Percentiles rank a stretch among this genome's conserved stretches.
These are phyloP conservation scores for Semotilus atromaculatus DNA, from an alignment of 2,797 vertebrate genomes.

Conservation along the genomic window DNA sequence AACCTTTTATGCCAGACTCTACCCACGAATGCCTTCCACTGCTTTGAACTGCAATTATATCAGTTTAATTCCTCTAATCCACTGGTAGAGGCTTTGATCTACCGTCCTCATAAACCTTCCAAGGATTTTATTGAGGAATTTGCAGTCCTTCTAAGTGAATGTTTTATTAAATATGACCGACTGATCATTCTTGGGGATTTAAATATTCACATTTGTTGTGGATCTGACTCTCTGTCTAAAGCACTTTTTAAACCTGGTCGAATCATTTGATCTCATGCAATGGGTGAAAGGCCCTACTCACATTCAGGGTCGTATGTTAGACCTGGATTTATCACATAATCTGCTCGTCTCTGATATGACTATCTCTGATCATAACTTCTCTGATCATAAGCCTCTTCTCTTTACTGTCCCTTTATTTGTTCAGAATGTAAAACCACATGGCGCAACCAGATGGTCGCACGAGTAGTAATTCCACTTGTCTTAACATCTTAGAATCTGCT, in stretches of 20 bases:
- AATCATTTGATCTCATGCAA: background rate
- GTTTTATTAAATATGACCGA: background rate
- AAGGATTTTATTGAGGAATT: background rate
- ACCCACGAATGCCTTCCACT: too few relatives aligned
- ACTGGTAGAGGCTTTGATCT: background rate
- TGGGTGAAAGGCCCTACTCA: background rate
- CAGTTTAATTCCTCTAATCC: too few relatives aligned
- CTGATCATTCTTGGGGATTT: background rate
- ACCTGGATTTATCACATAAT: background rate
- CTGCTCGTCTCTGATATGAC: background rate
- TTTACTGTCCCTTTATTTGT: background rate
- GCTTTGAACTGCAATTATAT: too few relatives aligned
- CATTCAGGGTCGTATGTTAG: background rate
- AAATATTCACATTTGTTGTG: background rate
- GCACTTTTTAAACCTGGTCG: background rate
- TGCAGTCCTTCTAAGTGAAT: background rate
- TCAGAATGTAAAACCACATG: background rate
- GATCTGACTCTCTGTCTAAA: background rate
- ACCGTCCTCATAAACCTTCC: background rate
- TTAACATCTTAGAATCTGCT: too few relatives aligned
- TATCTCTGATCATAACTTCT: background rate
- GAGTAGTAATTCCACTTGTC: background rate
- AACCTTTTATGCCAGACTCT: too few relatives aligned
- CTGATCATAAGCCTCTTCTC: background rate
- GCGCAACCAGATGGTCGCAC: background rate